Base-by-base conservation (phyloP, 2,797 vertebrate species). In the Mallotus villosus region DNA sequence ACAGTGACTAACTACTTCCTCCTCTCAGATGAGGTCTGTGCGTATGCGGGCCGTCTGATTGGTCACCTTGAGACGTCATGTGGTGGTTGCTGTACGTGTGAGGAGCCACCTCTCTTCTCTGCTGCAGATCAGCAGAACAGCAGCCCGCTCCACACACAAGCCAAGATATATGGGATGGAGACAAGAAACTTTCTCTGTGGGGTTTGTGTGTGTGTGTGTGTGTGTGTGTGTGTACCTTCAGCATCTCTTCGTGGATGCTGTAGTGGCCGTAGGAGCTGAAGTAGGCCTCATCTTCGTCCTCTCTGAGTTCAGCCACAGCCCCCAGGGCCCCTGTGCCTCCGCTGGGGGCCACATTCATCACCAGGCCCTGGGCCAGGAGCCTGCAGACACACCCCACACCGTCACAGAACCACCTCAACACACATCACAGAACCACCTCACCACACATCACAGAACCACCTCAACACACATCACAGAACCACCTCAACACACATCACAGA, bases 251-350 rank as follows among this genome's bases (percentile, higher is more conserved):
- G 0, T 99, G 98, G 87, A 99, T 98, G 85, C 95, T 91, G 77
- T 96, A 94, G 87, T 99, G 97, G 71, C 97, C 95, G 0, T 99
- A 99, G 16, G 97, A 99, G 89, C 95, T 93, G 93, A 99, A 99
- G 90, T 99, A 99, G 85, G 95, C 93, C 25, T 95, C 94, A 61
- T 98, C 96, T 81, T 99, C 97, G 0, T 97, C 95, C 73, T 97
- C 95, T 0, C 84, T 87, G 34, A 98, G 95, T 79, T 94, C 95
- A 2, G 94, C 92, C 66, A 95, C 81, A 16, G 92, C 21, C 21
- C 89, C 81, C 66, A 89, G 67, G 46, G 90, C 82, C 17, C 86
- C 78, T 0, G 89, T 73, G 74, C 85, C 79, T 74, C 84, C 88
- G 75, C 88, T 63, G 68, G 92, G 90, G 82, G 94, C 95, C 37